These are phyloP conservation scores for Tachuris rubrigastra DNA, from an alignment of 2,113 vertebrate genomes.

Conservation along the genomic window DNA sequence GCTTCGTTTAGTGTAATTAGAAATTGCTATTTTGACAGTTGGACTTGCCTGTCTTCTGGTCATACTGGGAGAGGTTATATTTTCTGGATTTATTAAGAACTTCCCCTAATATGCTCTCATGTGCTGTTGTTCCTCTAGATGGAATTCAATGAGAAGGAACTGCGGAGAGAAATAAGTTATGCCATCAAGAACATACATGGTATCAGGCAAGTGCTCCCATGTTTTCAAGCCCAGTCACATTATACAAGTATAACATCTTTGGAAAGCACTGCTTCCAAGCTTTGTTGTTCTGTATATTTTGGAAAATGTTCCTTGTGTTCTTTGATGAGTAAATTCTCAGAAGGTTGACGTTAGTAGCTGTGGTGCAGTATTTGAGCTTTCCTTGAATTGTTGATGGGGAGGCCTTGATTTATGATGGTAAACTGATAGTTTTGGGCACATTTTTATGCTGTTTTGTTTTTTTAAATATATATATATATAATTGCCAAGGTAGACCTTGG, in stretches of 20 bases:
- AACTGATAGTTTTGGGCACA: background rate
- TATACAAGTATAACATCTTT: background rate
- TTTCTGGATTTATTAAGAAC: background rate
- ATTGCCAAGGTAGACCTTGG: background rate
- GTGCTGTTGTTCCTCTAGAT: slow-evolving; percentile 74
- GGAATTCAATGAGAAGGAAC: slow-evolving; percentile 88
- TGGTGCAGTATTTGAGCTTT: background rate
- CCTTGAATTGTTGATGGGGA: background rate
- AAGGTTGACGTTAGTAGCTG: background rate
- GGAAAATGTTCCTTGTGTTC: background rate
- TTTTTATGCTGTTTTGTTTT: background rate
- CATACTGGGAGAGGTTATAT: background rate
- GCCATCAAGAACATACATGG: slow-evolving; percentile 94
- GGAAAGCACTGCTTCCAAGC: background rate
- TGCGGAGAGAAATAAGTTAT: slow-evolving; percentile 89
- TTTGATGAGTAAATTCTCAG: background rate
- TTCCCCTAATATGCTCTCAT: background rate
- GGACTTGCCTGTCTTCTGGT: background rate
- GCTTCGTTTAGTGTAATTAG: background rate
- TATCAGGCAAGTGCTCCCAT: slow-evolving; percentile 78
- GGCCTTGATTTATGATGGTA: background rate
- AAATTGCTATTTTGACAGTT: background rate
- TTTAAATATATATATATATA: background rate
- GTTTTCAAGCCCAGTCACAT: background rate
- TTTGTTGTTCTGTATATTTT: background rate